Base-by-base conservation (phyloP, 2,113 vertebrate genomes). In the Artemisiospiza belli region DNA sequence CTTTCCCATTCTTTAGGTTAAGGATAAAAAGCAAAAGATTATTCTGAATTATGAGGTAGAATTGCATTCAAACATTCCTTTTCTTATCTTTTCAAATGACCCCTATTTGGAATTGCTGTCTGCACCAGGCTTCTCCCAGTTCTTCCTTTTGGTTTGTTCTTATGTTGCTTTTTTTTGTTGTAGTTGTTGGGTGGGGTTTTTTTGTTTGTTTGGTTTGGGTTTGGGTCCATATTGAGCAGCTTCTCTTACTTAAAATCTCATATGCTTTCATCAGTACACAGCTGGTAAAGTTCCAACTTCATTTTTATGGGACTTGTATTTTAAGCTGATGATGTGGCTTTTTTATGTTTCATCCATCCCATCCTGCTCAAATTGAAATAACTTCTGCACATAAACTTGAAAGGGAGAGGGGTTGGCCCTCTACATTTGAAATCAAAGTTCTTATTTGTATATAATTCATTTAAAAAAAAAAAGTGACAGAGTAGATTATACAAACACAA, bases 281-380 rank as follows among this genome's bases (percentile, higher is more conserved):
- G 93, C 94, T 97, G 93, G 96, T 90, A 90, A 95, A 78, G 76
- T 93, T 96, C 96, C 94, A 96, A 83, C 64, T 90, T 92, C 44
- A n/a, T 94, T 96, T 96, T 96, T 96, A 95, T 96, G 94, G 88
- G 95, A 83, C 96, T 95, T 93, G 90, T 97, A 93, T 93, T 97
- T 95, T 94, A 93, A 96, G 93, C 52, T 90, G 93, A 96, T 96
- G 95, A 96, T 95, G 95, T 96, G 96, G 96, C 92, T 96, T 95
- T 96, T 96, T 96, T 94, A 83, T 93, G 94, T 94, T 97, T 91
- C 88, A 70, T 93, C 84, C 84, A 3, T 86, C 96, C 93, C 82
- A 62, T 94, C 92, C 90, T 94, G 90, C 93, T 89, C 83, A 92
- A 94, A 96, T 90, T 92, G 95, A 96, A 93, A 93, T 92, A 96